Evolutionary conservation across 1,140 invertebrate genomes (phyloP), one percentile per base, ranked within the genome.

Genomic region (Tetramorium simillimum): DNA sequence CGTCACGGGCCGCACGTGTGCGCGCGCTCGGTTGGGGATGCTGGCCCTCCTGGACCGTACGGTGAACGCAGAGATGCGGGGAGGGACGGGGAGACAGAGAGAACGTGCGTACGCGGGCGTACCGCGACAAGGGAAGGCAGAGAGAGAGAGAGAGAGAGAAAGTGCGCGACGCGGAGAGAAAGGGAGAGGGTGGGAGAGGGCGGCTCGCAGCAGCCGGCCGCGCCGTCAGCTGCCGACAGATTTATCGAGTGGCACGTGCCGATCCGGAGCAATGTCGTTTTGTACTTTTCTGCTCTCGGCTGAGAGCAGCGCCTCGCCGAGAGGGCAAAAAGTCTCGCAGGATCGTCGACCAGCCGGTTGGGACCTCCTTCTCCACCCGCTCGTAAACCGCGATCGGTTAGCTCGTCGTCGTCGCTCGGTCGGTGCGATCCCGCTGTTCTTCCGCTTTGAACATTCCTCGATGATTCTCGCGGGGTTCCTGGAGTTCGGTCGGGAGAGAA

Each of bases 221-320:
- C 92, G 92, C 88, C 93, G 93, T 94, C 95, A 95, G 94, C 95
- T 95, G 95, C 94, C 93, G 95, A 95, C 94, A 95, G 95, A 95
- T 95, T 95, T 95, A 95, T 95, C 94, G 95, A 94, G 92, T 93
- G 95, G 95, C 95, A 95, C 94, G 95, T 95, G 95, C 94, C 95
- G 94, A 95, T 95, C 92, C 91, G 89, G 90, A 92, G 91, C 91
- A 89, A 93, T 92, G 92, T 93, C 92, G 91, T 93, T 93, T 92
- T 91, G 88, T 93, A 92, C 91, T 91, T 93, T 92, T 91, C 91
- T 91, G 88, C 89, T 92, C 91, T 88, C 88, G 18, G n/a, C 24
- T n/a, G 87, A 18, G 63, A 80, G 43, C 16, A 46, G 85, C 82
- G 76, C 88, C 91, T 92, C 89, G 88, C 62, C 86, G 88, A 76